Base-by-base conservation (phyloP, 30 jellyfish, hydroid and myxozoan genomes). In the Cassiopea andromeda region DNA sequence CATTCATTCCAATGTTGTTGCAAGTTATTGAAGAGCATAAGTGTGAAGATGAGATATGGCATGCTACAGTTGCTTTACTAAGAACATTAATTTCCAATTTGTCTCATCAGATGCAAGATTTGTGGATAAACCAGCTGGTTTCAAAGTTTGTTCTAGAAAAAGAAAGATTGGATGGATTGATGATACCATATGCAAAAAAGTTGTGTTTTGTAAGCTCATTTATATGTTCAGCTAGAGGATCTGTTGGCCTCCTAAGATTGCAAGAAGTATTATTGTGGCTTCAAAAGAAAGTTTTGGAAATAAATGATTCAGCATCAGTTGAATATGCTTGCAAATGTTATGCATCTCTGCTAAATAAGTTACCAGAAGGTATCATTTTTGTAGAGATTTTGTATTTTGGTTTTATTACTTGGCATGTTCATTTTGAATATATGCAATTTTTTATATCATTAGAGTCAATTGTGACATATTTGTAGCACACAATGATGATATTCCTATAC, bases 321-420 rank as follows among this genome's bases (percentile, higher is more conserved):
- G 92, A 81, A 43, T 59, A 71, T 80, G 74, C 71, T n/a, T 89
- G 89, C 80, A 59, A 89, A 49, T 46, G 54, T 12, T 71, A 7
- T 60, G 87, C 92, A 47, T 89, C 96, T 18, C 10, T 89, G 46
- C 9, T 89, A 49, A 89, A 89, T 68, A 89, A 89, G 73, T 46
- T 80, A 83, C 86, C 78, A 6, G 91, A 82, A 60, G 96, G 92
- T 80, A 89, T 9, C 17, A 18, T 64, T 64, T 64, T 5, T 0
- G 27, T 17, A 64, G 15, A 17, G 64, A 15, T 4, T 45, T 38
- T 57, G 5, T 59, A 81, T 5, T 2, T 27, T 78, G 16, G 77
- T 78, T 45, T 3, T 12, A 16, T 38, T 47, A n/a, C 5, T 78
- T 15, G 5, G 47, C 44, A 17, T 68, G 77, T 68, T 68, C 4